Conservation (phyloP, 2,797 vertebrate genomes). For the Melanotaenia trifasciata region DNA sequence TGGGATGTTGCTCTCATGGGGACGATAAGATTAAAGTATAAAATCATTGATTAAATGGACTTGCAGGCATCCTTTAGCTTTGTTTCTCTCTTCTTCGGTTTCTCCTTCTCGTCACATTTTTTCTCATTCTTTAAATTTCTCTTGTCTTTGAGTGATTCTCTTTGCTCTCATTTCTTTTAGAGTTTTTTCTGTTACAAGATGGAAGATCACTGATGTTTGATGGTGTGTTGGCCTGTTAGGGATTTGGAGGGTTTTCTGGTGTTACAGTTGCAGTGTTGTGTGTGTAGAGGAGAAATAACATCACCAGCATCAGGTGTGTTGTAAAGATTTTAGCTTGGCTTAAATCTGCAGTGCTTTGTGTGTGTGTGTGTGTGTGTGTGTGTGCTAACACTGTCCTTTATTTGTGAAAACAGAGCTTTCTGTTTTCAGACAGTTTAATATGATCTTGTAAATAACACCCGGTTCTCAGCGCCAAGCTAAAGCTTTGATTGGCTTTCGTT, state of each 20-base stretch:
- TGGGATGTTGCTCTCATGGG: neutral
- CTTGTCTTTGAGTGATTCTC: conserved; percentile 16
- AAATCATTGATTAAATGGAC: neutral
- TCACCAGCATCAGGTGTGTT: conserved; percentile 11
- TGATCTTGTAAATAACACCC: conserved; percentile 36
- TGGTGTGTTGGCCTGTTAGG: conserved; percentile 35
- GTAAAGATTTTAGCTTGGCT: conserved; percentile 28
- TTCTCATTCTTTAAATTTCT: neutral
- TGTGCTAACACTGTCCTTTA: conserved; percentile 32
- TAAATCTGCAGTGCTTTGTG: conserved; percentile 42
- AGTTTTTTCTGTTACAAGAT: conserved; percentile 45
- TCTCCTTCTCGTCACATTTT: neutral
- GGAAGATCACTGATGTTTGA: conserved; percentile 51
- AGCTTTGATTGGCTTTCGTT: conserved; percentile 11
- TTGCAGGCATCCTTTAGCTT: conserved; percentile 46
- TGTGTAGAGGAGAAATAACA: neutral
- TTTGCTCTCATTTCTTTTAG: conserved; percentile 15
- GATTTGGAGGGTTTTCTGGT: conserved; percentile 15
- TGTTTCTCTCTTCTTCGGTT: neutral
- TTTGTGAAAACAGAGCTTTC: conserved; percentile 38
- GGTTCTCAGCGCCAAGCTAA: neutral
- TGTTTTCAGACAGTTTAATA: conserved; percentile 40
- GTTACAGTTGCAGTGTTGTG: conserved; percentile 55
- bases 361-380: conserved; percentile 19
- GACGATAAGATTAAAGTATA: conserved; percentile 1